Base-by-base conservation (phyloP, 2,888 invertebrate genomes). In the Drosophila ustulata region DNA sequence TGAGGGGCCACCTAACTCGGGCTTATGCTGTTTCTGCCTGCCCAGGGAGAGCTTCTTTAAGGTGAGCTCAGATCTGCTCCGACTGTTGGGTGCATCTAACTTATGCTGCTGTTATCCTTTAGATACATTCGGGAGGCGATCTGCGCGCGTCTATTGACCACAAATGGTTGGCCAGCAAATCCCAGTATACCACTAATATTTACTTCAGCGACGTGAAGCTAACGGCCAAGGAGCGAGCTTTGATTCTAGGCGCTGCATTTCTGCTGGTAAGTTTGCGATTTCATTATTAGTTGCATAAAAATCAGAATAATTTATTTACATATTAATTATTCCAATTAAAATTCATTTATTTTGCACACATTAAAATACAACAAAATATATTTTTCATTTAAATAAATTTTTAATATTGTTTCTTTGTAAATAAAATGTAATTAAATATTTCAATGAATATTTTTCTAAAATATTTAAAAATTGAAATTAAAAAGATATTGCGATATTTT, bases 211-310 rank as follows among this genome's bases (percentile, higher is more conserved):
- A 94, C 75, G 88, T 93, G 0, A 95, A 96, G 51, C 93, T 95
- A 23, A 95, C 96, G 84, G 95, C 95, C 1, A 95, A 95, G 80
- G 94, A 96, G 61, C 97, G 98, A 90, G 96, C 97, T 0, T 92
- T 97, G 3, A 93, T 98, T 57, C 91, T 98, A 28, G 98, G 96
- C 4, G 95, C 97, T 50, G 94, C 96, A 0, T 97, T 98, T 93
- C 93, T 98, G 65, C 93, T 98, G 94, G 98, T 97, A 94, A 93
- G 92, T 4, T 30, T n/a, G 3, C 28, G 28, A 28, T 1, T 28
- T 28, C 4, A 6, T 28, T 28, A 28, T 28, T 28, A 28, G 18
- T 18, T 18, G 18, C 0, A 18, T 18, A 18, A 18, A 18, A 18
- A 18, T 18, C 1, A 18, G 18, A 18, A 18, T 18, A 18, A 18